Base-by-base conservation (phyloP, 2,797 vertebrate species). In the Sebastes kiyomatsui region DNA sequence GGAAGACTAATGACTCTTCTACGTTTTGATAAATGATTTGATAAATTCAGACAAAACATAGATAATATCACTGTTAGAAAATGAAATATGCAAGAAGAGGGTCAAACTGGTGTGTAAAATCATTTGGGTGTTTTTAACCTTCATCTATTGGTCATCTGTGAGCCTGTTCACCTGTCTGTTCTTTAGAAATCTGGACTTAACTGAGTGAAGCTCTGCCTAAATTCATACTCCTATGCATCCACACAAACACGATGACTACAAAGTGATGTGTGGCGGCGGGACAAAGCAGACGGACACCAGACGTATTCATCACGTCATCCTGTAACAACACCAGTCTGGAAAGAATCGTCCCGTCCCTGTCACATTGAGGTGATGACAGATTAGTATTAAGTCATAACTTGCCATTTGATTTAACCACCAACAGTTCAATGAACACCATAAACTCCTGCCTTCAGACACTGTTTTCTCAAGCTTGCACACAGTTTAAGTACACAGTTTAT, bases 281-380 rank as follows among this genome's bases (percentile, higher is more conserved):
- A 59, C 55, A 49, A 69, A 72, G 68, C 59, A 81, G 82, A 77
- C 86, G 79, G 23, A 70, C 65, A 56, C 16, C 25, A 89, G 88
- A 89, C 88, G 13, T 74, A 89, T 83, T 83, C 66, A 71, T 92
- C 84, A 90, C 35, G 61, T 87, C 77, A 76, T 25, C 35, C 60
- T 67, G 12, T 64, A 27, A 67, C 27, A 56, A 69, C 55, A 80
- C 28, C 27, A 6, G 77, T 75, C 80, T 81, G 76, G 54, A 68
- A 23, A 30, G 59, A 82, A 16, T 6, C 1, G 65, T 58, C 68
- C 30, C 1, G 25, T 64, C 49, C 1, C 20, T 20, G 72, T 56
- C 67, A 62, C 71, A 76, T 83, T 75, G 12, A 35, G 58, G 82
- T 62, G 74, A 80, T 82, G 70, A 84, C 75, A 18, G 62, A 87